phyloP scores from a whole-genome alignment of 2,113 vertebrate species.

The Panthera tigris region DNA sequence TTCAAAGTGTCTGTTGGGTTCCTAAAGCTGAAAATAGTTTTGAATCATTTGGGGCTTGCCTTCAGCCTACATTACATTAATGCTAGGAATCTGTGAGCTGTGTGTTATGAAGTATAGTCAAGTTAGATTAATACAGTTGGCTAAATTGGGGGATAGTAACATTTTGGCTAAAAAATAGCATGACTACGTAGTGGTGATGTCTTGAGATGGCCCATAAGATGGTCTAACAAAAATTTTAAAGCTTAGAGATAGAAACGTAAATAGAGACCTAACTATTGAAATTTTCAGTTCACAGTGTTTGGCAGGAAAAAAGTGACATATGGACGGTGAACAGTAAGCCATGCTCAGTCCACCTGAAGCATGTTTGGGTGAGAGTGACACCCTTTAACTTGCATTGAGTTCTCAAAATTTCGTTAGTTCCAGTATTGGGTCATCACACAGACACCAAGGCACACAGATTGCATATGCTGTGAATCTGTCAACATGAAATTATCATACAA shows the following conservation, averaged over 20 bases:
- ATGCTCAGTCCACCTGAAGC: background rate
- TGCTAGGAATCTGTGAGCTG: background rate
- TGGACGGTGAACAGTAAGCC: background rate
- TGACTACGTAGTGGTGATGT: background rate
- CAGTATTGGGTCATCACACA: background rate
- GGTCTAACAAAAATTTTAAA: background rate
- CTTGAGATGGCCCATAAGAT: background rate
- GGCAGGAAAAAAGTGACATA: background rate
- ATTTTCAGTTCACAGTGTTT: background rate
- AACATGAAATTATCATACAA: background rate
- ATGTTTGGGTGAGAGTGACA: background rate
- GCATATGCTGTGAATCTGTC: background rate
- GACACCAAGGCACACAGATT: background rate
- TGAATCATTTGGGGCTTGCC: background rate
- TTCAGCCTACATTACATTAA: background rate
- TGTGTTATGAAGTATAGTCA: background rate
- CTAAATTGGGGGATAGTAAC: background rate
- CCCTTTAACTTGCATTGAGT: background rate
- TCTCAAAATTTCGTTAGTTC: background rate
- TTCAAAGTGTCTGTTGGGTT: background rate
- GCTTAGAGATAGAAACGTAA: background rate
- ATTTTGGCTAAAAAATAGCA: background rate
- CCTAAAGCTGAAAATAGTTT: background rate
- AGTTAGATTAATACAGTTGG: background rate
- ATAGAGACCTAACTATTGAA: background rate